These are phyloP conservation scores for Cylloceria caligata DNA, from an alignment of 2,888 invertebrate species.

Conservation along the genomic window DNA sequence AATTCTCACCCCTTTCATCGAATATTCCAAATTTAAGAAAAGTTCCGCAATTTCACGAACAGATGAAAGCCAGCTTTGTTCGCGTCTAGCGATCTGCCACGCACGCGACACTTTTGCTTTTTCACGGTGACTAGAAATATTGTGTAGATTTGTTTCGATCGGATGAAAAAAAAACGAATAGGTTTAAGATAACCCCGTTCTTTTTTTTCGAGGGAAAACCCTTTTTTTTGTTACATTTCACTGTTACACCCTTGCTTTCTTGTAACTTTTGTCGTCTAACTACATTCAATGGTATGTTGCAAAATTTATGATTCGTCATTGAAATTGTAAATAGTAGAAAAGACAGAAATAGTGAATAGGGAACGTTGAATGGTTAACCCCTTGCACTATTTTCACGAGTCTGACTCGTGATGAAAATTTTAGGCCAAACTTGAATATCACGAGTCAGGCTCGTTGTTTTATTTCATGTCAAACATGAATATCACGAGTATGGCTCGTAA, in stretches of 20 bases:
- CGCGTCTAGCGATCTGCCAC: slow-evolving; percentile 8
- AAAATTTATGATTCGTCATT: slow-evolving; percentile 49
- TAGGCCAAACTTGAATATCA: too few relatives aligned
- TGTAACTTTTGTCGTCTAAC: slow-evolving; percentile 28
- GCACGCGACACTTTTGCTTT: slow-evolving; percentile 35
- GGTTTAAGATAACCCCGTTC: slow-evolving; percentile 16
- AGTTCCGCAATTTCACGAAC: slow-evolving; percentile 52
- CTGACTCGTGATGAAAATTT: too few relatives aligned
- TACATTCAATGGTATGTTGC: slow-evolving; percentile 40
- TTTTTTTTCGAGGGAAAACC: not conserved
- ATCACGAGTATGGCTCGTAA: too few relatives aligned
- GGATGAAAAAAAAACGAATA: slow-evolving; percentile 25
- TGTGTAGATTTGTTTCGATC: slow-evolving; percentile 57
- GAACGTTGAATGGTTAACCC: slow-evolving; percentile 7
- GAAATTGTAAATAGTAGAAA: slow-evolving; percentile 29
- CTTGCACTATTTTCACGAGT: not conserved
- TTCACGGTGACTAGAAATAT: slow-evolving; percentile 37
- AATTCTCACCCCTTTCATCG: slow-evolving; percentile 60
- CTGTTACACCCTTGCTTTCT: slow-evolving; percentile 29
- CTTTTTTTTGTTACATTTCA: slow-evolving; percentile 29
- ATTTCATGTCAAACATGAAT: too few relatives aligned
- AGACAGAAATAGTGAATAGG: slow-evolving; percentile 12
- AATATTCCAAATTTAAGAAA: slow-evolving; percentile 59
- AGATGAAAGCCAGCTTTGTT: slow-evolving; percentile 39
- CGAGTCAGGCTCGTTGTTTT: too few relatives aligned